Evolutionary conservation across 1,140 invertebrate species (phyloP).

Genomic region (Coptotermes formosanus): DNA sequence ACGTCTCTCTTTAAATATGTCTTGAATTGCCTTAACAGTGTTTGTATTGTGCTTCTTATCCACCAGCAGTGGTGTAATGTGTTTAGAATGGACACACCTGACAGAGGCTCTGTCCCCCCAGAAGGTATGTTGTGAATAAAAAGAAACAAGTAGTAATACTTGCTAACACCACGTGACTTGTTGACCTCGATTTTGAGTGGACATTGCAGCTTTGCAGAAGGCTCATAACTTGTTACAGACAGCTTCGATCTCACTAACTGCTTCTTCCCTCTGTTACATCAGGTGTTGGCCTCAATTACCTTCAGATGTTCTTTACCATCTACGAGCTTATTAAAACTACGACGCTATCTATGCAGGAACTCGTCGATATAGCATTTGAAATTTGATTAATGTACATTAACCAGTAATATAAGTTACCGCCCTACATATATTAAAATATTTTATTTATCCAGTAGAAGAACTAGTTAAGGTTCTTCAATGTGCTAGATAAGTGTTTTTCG

Average conservation of each 20-base stretch:
- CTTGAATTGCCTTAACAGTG: background rate
- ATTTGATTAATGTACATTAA: background rate
- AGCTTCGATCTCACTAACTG: background rate
- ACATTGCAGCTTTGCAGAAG: slow-evolving; percentile 1
- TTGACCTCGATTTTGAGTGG: slow-evolving; percentile 5
- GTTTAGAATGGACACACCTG: slow-evolving; percentile 14
- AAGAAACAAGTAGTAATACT: background rate
- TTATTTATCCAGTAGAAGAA: background rate
- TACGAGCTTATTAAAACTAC: background rate
- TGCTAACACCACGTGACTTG: slow-evolving; percentile 14
- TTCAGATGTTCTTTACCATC: background rate
- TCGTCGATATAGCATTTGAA: background rate
- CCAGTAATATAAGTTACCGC: background rate
- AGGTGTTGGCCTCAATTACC: slow-evolving; percentile 8
- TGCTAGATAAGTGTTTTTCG: background rate
- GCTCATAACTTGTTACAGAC: slow-evolving; percentile 3
- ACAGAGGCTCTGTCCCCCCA: background rate
- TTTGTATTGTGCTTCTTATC: background rate
- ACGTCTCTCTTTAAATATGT: background rate
- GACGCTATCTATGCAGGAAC: background rate
- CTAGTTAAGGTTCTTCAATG: background rate
- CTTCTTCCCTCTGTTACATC: slow-evolving; percentile 3
- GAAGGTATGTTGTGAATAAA: background rate
- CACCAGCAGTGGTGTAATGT: background rate
- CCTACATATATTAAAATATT: background rate